phyloP scores from a whole-genome alignment of 2,797 vertebrate genomes.

The Cryptoprocta ferox region DNA sequence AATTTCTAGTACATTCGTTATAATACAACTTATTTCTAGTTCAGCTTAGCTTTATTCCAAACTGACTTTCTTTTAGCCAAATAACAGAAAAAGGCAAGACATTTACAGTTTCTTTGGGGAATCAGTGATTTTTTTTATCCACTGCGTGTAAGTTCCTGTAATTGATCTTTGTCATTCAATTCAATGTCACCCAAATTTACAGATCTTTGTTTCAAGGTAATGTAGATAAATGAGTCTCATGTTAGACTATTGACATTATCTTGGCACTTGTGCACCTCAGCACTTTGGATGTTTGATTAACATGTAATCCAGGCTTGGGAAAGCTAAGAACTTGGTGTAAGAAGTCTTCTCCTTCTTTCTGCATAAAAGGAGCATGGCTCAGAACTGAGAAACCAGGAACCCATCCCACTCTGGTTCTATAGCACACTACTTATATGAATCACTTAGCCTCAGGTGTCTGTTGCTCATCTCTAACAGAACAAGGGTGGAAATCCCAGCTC shows the following conservation, averaged over 20 bases:
- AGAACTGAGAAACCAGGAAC: neutral
- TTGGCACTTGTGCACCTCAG: slow-evolving; percentile 82
- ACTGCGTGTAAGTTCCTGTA: slow-evolving; percentile 77
- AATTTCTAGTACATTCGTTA: neutral
- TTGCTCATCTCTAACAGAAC: neutral
- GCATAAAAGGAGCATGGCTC: neutral
- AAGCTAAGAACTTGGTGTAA: slow-evolving; percentile 80
- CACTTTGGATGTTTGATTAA: slow-evolving; percentile 85
- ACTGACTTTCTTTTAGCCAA: slow-evolving; percentile 44
- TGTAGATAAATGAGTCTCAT: slow-evolving; percentile 84
- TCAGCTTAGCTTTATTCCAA: slow-evolving; percentile 41
- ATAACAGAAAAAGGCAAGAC: slow-evolving; percentile 48
- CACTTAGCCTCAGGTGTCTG: neutral
- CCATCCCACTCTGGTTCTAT: neutral
- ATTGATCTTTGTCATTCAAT: slow-evolving; percentile 86
- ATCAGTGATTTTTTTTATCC: slow-evolving; percentile 54
- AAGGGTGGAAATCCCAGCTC: neutral
- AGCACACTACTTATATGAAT: neutral
- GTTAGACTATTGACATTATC: slow-evolving; percentile 85
- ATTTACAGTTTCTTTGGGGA: slow-evolving; percentile 73
- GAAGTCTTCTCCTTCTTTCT: slow-evolving; percentile 77
- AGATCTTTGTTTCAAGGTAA: slow-evolving; percentile 84
- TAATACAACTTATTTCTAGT: slow-evolving; percentile 46
- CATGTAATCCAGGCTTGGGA: slow-evolving; percentile 75
- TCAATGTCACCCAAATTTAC: slow-evolving; percentile 82